phyloP scores from a whole-genome alignment of 2,888 invertebrate genomes.

The Cremastinae sp. region DNA sequence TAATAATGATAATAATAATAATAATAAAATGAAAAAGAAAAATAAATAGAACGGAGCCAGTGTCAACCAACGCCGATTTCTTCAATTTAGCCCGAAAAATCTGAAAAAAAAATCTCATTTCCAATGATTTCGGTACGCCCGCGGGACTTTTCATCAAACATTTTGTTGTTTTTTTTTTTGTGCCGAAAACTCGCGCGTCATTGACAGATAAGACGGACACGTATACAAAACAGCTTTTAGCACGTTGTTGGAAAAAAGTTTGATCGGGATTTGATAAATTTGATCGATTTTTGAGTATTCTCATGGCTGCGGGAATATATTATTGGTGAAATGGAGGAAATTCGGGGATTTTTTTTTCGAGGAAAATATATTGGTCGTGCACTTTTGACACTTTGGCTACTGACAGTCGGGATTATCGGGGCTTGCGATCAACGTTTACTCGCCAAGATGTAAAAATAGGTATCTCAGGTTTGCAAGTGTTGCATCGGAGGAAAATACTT shows the following conservation, averaged over 20 bases:
- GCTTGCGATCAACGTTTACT: slow-evolving; percentile 57
- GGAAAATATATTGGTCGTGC: background rate
- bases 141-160: background rate
- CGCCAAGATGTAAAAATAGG: slow-evolving; percentile 63
- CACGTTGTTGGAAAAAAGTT: slow-evolving; percentile 9
- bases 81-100: background rate
- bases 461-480: slow-evolving; percentile 40
- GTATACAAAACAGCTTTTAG: slow-evolving; percentile 12
- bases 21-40: slow-evolving; percentile 25
- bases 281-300: too few relatives aligned
- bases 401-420: slow-evolving; percentile 49
- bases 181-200: slow-evolving; percentile 30
- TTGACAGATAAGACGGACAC: slow-evolving; percentile 22
- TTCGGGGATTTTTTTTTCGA: background rate
- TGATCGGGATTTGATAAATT: background rate
- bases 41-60: background rate
- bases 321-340: too few relatives aligned
- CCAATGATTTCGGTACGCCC: too few relatives aligned
- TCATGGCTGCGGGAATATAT: too few relatives aligned
- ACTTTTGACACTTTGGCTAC: slow-evolving; percentile 39
- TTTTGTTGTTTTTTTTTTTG: slow-evolving; percentile 12
- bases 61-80: background rate
- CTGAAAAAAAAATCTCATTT: background rate
- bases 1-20: too few relatives aligned
- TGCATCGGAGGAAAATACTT: slow-evolving; percentile 19